These are phyloP conservation scores for Nemotelus nigrinus DNA, from an alignment of 2,888 invertebrate genomes.

Conservation along the genomic window DNA sequence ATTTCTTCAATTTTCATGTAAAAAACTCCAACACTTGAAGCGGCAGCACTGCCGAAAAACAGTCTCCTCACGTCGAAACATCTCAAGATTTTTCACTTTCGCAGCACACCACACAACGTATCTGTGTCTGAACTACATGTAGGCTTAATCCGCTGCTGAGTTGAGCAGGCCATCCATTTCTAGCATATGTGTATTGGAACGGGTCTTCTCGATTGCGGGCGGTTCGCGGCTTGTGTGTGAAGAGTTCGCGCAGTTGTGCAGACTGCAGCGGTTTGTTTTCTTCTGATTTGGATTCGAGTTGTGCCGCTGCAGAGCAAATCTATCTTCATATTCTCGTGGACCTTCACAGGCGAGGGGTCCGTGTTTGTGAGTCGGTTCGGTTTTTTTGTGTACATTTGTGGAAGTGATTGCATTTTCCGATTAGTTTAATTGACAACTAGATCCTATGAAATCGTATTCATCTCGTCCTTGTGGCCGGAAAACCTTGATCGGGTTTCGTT, in stretches of 20 bases:
- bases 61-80: no score
- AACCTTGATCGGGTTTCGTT: background rate
- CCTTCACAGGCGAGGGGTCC: slow-evolving; percentile 5
- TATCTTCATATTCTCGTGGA: slow-evolving; percentile 18
- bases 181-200: no score
- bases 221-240: no score
- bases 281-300: background rate
- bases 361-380: slow-evolving; percentile 1
- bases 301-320: background rate
- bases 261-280: background rate
- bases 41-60: no score
- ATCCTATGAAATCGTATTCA: background rate
- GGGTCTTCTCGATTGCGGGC: no score
- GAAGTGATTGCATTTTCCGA: background rate
- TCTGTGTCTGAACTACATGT: no score
- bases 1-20: no score
- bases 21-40: no score
- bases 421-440: background rate
- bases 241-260: background rate
- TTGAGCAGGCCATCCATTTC: no score
- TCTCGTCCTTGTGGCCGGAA: background rate
- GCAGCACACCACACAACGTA: no score
- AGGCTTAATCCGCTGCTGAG: no score
- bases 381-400: background rate
- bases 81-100: no score